A percentile compares a stretch with the other conserved stretches of the same genome.
Conservation (phyloP, 2,888 invertebrate genomes). For the Psylliodes chrysocephalus region DNA sequence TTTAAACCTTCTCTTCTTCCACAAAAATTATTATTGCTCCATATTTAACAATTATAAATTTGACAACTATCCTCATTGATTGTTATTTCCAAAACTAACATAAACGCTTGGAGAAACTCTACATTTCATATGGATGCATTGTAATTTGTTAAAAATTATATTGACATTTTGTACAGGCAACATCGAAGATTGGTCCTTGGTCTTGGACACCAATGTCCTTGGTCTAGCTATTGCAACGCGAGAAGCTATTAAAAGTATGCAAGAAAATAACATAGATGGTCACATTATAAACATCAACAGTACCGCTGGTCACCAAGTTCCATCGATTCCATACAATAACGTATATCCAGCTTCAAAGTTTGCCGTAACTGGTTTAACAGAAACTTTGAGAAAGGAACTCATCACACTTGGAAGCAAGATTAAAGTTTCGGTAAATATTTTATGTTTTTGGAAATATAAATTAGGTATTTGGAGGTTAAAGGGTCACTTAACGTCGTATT, state of each 20-base stretch:
- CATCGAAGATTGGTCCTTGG: constrained; percentile 46
- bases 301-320: constrained; percentile 38
- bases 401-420: constrained; percentile 37
- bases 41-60: too few species aligned
- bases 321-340: constrained; percentile 34
- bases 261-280: constrained; percentile 44
- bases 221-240: constrained; percentile 46
- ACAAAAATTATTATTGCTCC: too few species aligned
- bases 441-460: too few species aligned
- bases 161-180: constrained; percentile 46
- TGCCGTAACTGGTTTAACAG: constrained; percentile 38
- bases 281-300: constrained; percentile 50
- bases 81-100: too few species aligned
- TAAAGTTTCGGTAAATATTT: constrained; percentile 35
- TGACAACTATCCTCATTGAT: too few species aligned
- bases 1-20: too few species aligned
- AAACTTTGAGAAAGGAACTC: constrained; percentile 37
- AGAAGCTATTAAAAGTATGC: constrained; percentile 49
- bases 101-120: too few species aligned
- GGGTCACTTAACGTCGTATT: too few species aligned
- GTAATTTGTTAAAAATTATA: too few species aligned
- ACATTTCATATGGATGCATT: too few species aligned
- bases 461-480: too few species aligned
- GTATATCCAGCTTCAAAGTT: constrained; percentile 40
- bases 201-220: constrained; percentile 51